These are phyloP conservation scores for Eudemis profundana DNA, from an alignment of 2,888 invertebrate genomes.

Conservation along the genomic window DNA sequence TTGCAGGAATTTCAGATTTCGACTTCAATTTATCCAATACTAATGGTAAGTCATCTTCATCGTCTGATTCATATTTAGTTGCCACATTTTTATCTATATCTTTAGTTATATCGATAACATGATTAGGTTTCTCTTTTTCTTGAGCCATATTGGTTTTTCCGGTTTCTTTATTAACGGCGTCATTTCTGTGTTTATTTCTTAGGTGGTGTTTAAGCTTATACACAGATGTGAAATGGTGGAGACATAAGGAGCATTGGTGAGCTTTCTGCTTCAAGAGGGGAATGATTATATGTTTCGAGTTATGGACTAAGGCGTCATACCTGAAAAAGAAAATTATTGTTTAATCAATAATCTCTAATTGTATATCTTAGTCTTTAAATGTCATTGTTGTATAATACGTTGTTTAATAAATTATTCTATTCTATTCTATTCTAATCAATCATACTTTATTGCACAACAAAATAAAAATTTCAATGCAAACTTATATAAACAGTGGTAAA, in stretches of 20 bases:
- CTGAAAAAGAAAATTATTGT: conserved; percentile 49
- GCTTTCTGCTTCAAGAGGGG: conserved; percentile 54
- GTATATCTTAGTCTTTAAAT: no score
- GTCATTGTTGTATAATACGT: no score
- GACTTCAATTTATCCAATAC: neutral
- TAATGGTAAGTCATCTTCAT: conserved; percentile 16
- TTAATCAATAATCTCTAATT: no score
- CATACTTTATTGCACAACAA: no score
- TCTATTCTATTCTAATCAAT: no score
- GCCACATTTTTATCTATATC: neutral
- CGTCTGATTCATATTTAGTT: neutral
- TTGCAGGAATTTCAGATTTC: neutral
- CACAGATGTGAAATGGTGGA: conserved; percentile 51
- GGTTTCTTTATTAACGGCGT: conserved; percentile 5
- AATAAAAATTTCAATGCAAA: no score
- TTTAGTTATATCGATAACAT: neutral
- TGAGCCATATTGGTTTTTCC: neutral
- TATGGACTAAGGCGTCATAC: conserved; percentile 57
- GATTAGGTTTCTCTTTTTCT: neutral
- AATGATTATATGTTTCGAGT: conserved; percentile 61
- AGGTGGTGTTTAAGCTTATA: conserved; percentile 52
- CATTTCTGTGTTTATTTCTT: conserved; percentile 47
- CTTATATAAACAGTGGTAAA: no score
- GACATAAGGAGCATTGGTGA: conserved; percentile 53
- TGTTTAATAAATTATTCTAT: no score